Percentiles rank a stretch among this genome's conserved stretches.
Conservation (phyloP, 2,888 invertebrate genomes). For the Aporophyla lueneburgensis region DNA sequence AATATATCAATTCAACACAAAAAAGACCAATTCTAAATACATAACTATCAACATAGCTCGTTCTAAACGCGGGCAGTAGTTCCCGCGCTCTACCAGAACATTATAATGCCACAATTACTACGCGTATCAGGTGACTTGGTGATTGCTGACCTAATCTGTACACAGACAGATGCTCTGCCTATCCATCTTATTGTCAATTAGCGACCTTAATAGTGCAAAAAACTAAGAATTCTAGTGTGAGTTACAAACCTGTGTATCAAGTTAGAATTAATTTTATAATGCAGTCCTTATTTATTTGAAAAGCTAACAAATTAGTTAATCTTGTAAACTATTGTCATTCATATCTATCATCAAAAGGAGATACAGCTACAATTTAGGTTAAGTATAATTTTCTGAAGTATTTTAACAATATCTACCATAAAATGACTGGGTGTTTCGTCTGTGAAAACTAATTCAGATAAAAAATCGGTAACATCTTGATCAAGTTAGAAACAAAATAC, state of each 20-base stretch:
- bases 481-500: too few species aligned
- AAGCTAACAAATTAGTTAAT: neutral
- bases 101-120: constrained; percentile 38
- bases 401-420: too few species aligned
- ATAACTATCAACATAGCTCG: neutral
- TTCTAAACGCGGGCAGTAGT: neutral
- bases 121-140: constrained; percentile 6
- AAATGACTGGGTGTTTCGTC: too few species aligned
- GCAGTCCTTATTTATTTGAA: neutral
- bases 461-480: too few species aligned
- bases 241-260: constrained; percentile 10
- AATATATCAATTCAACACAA: neutral
- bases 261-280: neutral
- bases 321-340: too few species aligned
- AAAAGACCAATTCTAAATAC: neutral
- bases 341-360: neutral
- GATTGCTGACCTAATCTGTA: constrained; percentile 30
- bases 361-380: too few species aligned
- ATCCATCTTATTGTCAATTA: constrained; percentile 40
- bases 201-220: constrained; percentile 26
- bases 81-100: neutral
- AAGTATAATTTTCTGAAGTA: too few species aligned
- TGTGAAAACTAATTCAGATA: too few species aligned
- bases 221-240: constrained; percentile 15
- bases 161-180: constrained; percentile 11